phyloP scores from a whole-genome alignment of 2,113 vertebrate genomes.

The Burhinus oedicnemus region DNA sequence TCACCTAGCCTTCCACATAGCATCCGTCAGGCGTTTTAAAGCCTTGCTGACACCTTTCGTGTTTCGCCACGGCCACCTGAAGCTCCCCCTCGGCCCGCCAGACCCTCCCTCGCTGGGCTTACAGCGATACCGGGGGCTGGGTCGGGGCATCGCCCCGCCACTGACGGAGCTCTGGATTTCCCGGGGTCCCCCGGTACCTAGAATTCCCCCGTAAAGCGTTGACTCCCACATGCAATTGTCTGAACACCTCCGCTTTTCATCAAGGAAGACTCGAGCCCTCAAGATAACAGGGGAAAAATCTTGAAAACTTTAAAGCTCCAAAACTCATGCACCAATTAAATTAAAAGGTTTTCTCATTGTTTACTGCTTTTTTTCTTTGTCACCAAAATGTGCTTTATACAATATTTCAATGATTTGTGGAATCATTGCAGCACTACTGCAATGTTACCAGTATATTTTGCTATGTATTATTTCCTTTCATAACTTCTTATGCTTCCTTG shows the following conservation, averaged over 20 bases:
- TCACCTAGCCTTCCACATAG: background rate
- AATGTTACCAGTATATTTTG: background rate
- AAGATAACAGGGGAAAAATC: background rate
- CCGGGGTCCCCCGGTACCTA: too few species aligned
- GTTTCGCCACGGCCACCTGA: background rate
- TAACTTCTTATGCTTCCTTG: background rate
- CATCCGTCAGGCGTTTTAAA: background rate
- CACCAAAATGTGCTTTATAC: background rate
- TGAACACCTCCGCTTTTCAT: background rate
- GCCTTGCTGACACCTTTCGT: background rate
- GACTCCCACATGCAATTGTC: background rate
- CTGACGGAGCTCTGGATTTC: too few species aligned
- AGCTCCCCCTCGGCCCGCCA: background rate
- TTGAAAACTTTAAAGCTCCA: background rate
- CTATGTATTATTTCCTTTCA: background rate
- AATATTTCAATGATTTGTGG: background rate
- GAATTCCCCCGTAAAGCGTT: background rate
- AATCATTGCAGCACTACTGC: background rate
- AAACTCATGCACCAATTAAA: background rate
- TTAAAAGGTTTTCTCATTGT: background rate
- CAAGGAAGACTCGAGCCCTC: background rate
- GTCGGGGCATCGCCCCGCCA: background rate
- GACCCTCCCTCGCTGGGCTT: background rate
- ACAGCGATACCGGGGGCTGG: too few species aligned
- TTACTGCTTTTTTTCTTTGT: background rate